These are phyloP conservation scores for Actinia equina DNA, from an alignment of 64 coral and sea anemone genomes.

Conservation along the genomic window DNA sequence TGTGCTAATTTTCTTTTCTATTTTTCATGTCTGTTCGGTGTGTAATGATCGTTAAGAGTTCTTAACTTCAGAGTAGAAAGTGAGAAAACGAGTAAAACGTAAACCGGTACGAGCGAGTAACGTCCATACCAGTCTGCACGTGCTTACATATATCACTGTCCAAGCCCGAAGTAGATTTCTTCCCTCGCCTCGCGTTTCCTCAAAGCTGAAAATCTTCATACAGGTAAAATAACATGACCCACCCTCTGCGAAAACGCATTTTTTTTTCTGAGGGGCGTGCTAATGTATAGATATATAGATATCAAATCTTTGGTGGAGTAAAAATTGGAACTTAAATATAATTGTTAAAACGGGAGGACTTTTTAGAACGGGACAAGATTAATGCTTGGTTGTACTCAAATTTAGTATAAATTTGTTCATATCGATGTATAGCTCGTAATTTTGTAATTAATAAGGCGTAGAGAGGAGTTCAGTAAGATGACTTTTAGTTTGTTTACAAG, in stretches of 20 bases:
- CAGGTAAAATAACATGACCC: slow-evolving; percentile 1
- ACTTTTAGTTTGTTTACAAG: not conserved
- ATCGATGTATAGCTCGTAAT: not conserved
- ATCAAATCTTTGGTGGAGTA: not conserved
- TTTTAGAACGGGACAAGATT: not conserved
- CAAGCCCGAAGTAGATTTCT: not conserved
- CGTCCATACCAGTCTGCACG: not conserved
- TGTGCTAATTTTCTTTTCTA: slow-evolving; percentile 83
- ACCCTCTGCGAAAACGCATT: slow-evolving; percentile 8
- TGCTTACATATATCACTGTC: not conserved
- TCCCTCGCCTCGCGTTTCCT: not conserved
- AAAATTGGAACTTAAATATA: not conserved
- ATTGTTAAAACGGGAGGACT: slow-evolving; percentile 14
- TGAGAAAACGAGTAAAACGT: slow-evolving; percentile 83
- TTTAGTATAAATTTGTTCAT: not conserved
- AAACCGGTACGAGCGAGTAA: slow-evolving; percentile 4
- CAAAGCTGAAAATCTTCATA: not conserved
- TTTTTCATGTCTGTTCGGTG: slow-evolving; percentile 92
- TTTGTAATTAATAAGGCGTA: not conserved
- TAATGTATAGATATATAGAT: slow-evolving; percentile 9
- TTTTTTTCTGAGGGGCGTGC: not conserved
- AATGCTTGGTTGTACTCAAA: no score
- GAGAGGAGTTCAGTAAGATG: not conserved
- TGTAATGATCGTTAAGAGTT: slow-evolving; percentile 98
- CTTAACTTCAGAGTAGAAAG: slow-evolving; percentile 77